Percentiles rank a stretch among this genome's conserved stretches.
Evolutionary conservation across 2,797 vertebrate species (phyloP).

Genomic region (Dermochelys coriacea): DNA sequence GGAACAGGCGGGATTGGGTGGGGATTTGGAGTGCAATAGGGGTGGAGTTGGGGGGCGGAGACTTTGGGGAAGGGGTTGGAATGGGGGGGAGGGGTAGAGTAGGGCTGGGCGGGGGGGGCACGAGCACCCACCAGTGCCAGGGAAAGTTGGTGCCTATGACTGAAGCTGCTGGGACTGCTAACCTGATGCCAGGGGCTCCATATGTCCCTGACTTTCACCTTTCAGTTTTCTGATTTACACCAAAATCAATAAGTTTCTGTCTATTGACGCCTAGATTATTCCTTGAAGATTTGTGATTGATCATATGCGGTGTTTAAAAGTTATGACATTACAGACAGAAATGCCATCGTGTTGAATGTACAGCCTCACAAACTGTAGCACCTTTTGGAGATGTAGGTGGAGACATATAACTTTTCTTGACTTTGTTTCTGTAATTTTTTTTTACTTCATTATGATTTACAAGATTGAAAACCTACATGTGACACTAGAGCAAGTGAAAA

Average conservation of each 20-base stretch:
- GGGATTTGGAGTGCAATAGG: too few relatives aligned
- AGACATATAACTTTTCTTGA: not conserved
- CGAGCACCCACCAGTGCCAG: too few relatives aligned
- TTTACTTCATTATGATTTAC: not conserved
- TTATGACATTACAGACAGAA: not conserved
- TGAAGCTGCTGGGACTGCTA: not conserved
- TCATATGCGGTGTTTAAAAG: not conserved
- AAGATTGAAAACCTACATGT: not conserved
- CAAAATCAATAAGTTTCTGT: not conserved
- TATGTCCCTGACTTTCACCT: not conserved
- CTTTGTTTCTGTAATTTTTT: constrained; percentile 18
- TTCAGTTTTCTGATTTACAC: not conserved
- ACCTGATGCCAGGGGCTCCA: not conserved
- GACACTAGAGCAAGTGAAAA: not conserved
- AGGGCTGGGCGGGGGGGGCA: too few relatives aligned
- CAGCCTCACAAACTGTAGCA: not conserved
- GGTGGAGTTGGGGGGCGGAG: too few relatives aligned
- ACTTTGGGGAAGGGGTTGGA: too few relatives aligned
- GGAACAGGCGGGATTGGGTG: too few relatives aligned
- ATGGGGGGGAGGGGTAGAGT: too few relatives aligned
- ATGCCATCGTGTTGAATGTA: not conserved
- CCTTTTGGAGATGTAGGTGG: not conserved
- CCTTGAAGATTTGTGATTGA: not conserved
- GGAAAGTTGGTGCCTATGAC: not conserved
- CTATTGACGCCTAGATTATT: not conserved